Evolutionary conservation across 2,888 invertebrate species (phyloP).

Genomic region (Aplocera efformata): DNA sequence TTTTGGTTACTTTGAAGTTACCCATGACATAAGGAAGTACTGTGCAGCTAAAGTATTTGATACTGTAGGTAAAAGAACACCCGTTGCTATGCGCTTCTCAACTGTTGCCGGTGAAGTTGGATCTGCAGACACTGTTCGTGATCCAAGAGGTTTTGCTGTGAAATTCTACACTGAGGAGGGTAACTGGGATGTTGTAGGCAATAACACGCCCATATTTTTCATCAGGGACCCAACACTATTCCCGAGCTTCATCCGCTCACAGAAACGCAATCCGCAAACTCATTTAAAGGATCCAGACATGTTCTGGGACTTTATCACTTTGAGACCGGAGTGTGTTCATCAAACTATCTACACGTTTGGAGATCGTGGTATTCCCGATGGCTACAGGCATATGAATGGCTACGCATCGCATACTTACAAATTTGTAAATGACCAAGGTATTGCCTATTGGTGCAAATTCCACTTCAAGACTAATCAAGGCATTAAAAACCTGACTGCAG

Average conservation of each 20-base stretch:
- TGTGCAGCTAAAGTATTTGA: slow-evolving; percentile 89
- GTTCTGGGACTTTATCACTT: slow-evolving; percentile 97
- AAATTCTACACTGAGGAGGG: slow-evolving; percentile 97
- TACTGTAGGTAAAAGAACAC: slow-evolving; percentile 88
- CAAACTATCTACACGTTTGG: slow-evolving; percentile 92
- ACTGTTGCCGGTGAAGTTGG: slow-evolving; percentile 95
- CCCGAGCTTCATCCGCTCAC: slow-evolving; percentile 97
- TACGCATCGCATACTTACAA: slow-evolving; percentile 97
- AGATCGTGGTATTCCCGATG: slow-evolving; percentile 96
- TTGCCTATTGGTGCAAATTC: slow-evolving; percentile 93
- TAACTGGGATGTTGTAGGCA: slow-evolving; percentile 96
- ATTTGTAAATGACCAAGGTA: slow-evolving; percentile 88
- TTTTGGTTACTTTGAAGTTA: slow-evolving; percentile 93
- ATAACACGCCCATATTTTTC: slow-evolving; percentile 96
- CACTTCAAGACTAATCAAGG: slow-evolving; percentile 97
- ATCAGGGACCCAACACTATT: slow-evolving; percentile 94
- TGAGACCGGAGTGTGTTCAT: slow-evolving; percentile 93
- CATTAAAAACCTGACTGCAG: slow-evolving; percentile 87
- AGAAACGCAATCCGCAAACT: slow-evolving; percentile 96
- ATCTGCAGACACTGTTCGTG: slow-evolving; percentile 94
- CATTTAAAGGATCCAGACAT: slow-evolving; percentile 95
- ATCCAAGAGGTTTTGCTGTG: slow-evolving; percentile 95
- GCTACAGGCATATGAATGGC: slow-evolving; percentile 96
- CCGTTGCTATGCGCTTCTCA: slow-evolving; percentile 89
- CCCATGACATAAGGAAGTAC: slow-evolving; percentile 92